Evolutionary conservation across 1,140 invertebrate species (phyloP).

Genomic region (Bradynema listronoti): DNA sequence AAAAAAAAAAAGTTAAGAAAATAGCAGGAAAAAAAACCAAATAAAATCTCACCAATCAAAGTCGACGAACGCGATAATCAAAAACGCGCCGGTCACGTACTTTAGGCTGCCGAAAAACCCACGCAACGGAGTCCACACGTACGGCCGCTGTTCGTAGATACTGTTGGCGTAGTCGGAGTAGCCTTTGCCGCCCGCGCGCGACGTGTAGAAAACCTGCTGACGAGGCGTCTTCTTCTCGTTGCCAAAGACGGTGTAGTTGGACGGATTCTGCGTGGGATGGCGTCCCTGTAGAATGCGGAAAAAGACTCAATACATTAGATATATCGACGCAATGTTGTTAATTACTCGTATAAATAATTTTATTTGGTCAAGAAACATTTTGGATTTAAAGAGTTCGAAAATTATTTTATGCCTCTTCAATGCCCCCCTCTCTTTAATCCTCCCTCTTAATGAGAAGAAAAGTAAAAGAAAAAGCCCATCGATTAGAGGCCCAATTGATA

Average conservation of each 20-base stretch:
- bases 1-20: not conserved
- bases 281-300: too few species aligned
- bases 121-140: conserved; percentile 17
- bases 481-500: too few species aligned
- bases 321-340: too few species aligned
- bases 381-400: too few species aligned
- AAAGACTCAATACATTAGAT: too few species aligned
- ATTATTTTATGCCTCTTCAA: too few species aligned
- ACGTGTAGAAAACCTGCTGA: conserved; percentile 33
- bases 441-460: too few species aligned
- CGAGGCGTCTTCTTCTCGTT: conserved; percentile 22
- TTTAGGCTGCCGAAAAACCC: not conserved
- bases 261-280: conserved; percentile 20
- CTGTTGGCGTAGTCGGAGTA: conserved; percentile 33
- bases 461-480: too few species aligned
- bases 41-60: conserved; percentile 10
- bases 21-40: not conserved
- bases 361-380: too few species aligned
- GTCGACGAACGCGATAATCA: not conserved
- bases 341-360: too few species aligned
- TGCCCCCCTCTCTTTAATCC: too few species aligned
- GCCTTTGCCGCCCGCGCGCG: conserved; percentile 35
- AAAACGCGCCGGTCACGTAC: not conserved
- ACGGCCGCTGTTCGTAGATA: conserved; percentile 3
- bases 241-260: conserved; percentile 34